Conservation (phyloP, 2,888 invertebrate genomes). For the Drosophila neutralis region DNA sequence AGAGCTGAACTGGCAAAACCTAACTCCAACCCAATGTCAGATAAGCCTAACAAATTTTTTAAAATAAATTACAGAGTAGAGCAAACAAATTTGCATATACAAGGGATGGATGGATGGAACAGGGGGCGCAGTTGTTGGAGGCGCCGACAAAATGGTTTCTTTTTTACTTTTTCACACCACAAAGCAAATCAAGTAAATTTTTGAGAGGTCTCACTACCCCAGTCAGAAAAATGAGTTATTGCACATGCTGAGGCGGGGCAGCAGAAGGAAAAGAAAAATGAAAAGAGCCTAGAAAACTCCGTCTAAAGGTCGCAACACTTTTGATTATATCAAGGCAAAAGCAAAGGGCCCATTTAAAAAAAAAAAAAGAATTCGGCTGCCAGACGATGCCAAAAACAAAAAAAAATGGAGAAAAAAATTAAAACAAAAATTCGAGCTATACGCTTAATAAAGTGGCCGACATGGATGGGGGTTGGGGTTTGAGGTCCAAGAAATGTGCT, state of each 20-base stretch:
- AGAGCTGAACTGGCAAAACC: slow-evolving; percentile 35
- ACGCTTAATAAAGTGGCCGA: slow-evolving; percentile 76
- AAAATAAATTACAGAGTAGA: slow-evolving; percentile 79
- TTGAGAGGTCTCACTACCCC: slow-evolving; percentile 59
- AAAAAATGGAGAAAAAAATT: slow-evolving; percentile 33
- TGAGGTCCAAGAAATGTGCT: slow-evolving; percentile 65
- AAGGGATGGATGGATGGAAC: slow-evolving; percentile 19
- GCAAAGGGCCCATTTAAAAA: slow-evolving; percentile 42
- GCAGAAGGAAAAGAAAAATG: slow-evolving; percentile 13
- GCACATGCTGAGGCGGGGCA: slow-evolving; percentile 55
- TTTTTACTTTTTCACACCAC: slow-evolving; percentile 70
- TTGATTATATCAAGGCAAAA: slow-evolving; percentile 74
- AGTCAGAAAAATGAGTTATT: slow-evolving; percentile 74
- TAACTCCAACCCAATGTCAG: slow-evolving; percentile 58
- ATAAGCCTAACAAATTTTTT: slow-evolving; percentile 80
- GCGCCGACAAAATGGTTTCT: slow-evolving; percentile 52
- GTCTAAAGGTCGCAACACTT: slow-evolving; percentile 70
- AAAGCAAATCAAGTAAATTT: slow-evolving; percentile 77
- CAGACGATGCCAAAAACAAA: slow-evolving; percentile 53
- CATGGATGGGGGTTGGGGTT: slow-evolving; percentile 17
- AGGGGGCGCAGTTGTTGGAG: not conserved
- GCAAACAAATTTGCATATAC: slow-evolving; percentile 80
- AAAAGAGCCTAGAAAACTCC: slow-evolving; percentile 39
- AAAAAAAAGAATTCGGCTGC: slow-evolving; percentile 47
- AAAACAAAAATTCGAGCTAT: slow-evolving; percentile 62